Base-by-base conservation (phyloP, 2,888 invertebrate genomes). In the Listrodromus nycthemerus region DNA sequence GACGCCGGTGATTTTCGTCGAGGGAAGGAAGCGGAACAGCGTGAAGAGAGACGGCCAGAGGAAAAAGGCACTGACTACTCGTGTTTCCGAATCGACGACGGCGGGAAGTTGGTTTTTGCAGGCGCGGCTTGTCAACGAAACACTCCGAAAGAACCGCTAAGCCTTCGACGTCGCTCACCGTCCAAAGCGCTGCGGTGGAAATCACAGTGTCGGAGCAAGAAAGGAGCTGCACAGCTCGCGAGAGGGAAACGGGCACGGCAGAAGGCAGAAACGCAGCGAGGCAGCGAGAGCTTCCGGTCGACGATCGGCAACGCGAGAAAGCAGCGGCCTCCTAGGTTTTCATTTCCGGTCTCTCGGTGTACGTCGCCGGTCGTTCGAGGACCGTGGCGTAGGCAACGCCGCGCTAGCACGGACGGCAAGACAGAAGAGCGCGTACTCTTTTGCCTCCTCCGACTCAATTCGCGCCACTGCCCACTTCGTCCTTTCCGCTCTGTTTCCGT, bases 401-500 rank as follows among this genome's bases (percentile, higher is more conserved):
- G 21, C 1, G 24, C 41, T 5, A 19, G 13, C 45, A 33, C 30
- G 30, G 30, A 48, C 74, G 48, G 21, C 7, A 24, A 13, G 50
- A 50, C 33, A 50, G 48, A 63, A 61, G 61, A 13, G 6, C 16
- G 61, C 61, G 30, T 7, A 27, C 58, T 21, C 27, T 76, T 37
- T 37, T 37, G 37, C 37, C 8, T 10, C 8, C 52, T 65, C 76
- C 55, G 76, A 71, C 63, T 65, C 63, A 70, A 69, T 76, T 30
- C 75, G 65, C 63, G 77, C 71, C 45, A 71, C 52, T 71, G 63
- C 45, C 82, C 77, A 73, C 77, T 78, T 73, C 71, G 71, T 82
- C 58, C 71, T 82, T 82, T 84, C 82, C 75, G 83, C 85, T 85
- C 85, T 85, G 80, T 80, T 85, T 85, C 82, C 81, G 65, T 73